These are phyloP conservation scores for Erpetoichthys calabaricus DNA, from an alignment of 2,797 vertebrate species.

Conservation along the genomic window DNA sequence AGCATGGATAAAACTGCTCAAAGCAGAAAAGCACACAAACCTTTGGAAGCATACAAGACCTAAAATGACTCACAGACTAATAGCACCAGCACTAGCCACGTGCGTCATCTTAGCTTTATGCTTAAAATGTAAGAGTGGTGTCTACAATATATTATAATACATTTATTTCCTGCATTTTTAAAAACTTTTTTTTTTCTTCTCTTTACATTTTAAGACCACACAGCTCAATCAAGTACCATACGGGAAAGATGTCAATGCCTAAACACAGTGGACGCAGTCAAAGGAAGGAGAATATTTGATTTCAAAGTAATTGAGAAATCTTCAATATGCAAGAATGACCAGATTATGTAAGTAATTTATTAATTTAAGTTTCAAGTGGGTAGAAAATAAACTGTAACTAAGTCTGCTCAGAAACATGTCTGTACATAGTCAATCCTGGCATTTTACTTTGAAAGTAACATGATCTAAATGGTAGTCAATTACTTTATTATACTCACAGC, in stretches of 20 bases:
- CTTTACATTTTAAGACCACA: conserved; percentile 10
- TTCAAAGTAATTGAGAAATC: conserved; percentile 11
- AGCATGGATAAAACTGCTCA: too few relatives aligned
- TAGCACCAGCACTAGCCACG: not conserved
- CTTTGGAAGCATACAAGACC: not conserved
- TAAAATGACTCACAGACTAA: not conserved
- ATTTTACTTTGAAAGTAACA: too few relatives aligned
- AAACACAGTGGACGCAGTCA: conserved; percentile 1
- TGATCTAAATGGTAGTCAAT: too few relatives aligned
- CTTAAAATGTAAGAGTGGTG: too few relatives aligned
- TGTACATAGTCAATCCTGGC: too few relatives aligned
- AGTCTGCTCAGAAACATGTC: too few relatives aligned
- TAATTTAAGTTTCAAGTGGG: too few relatives aligned
- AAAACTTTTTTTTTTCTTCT: not conserved
- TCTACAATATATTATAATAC: too few relatives aligned
- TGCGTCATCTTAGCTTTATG: not conserved
- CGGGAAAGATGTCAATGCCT: conserved; percentile 20
- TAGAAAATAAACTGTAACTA: too few relatives aligned
- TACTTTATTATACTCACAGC: too few relatives aligned
- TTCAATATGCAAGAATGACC: conserved; percentile 18
- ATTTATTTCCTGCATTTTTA: too few relatives aligned
- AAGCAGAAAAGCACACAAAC: not conserved
- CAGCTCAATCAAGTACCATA: not conserved
- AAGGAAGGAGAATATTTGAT: conserved; percentile 13
- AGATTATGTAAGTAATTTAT: conserved; percentile 26